phyloP scores from a whole-genome alignment of 2,888 invertebrate species.

The Campoplex capitator region DNA sequence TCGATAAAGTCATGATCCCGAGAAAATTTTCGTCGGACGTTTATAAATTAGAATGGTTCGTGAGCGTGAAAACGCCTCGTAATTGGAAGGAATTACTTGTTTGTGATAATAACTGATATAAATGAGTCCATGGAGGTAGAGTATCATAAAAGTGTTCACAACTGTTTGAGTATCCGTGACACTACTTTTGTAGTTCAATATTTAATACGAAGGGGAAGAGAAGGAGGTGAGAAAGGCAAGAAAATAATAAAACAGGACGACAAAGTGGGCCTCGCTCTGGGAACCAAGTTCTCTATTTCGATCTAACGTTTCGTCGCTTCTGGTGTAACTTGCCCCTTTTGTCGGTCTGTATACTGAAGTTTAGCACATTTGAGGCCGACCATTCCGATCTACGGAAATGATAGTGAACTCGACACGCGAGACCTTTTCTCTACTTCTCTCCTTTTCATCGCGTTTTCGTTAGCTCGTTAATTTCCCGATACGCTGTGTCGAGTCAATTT shows the following conservation, averaged over 20 bases:
- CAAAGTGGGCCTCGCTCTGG: slow-evolving; percentile 10
- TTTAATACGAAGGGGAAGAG: neutral
- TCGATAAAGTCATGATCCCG: neutral
- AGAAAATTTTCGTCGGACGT: neutral
- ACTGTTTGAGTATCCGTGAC: neutral
- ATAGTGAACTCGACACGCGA: slow-evolving; percentile 61
- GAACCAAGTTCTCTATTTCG: slow-evolving; percentile 52
- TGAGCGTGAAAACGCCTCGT: neutral
- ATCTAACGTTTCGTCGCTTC: slow-evolving; percentile 56
- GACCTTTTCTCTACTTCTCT: slow-evolving; percentile 21
- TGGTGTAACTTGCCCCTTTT: slow-evolving; percentile 34
- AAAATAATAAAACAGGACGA: neutral
- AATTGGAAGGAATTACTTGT: neutral
- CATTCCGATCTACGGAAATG: slow-evolving; percentile 52
- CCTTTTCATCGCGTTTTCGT: slow-evolving; percentile 21
- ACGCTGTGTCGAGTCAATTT: slow-evolving; percentile 44
- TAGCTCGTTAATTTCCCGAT: slow-evolving; percentile 35
- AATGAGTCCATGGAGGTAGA: neutral
- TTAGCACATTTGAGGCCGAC: slow-evolving; percentile 13
- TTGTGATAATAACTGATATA: neutral
- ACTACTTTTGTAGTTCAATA: slow-evolving; percentile 22
- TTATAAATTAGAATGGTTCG: neutral
- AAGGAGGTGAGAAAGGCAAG: neutral
- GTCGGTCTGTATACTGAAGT: slow-evolving; percentile 16
- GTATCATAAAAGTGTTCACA: neutral